Conservation (phyloP, 2,888 invertebrate species). For the Synergus itoensis region DNA sequence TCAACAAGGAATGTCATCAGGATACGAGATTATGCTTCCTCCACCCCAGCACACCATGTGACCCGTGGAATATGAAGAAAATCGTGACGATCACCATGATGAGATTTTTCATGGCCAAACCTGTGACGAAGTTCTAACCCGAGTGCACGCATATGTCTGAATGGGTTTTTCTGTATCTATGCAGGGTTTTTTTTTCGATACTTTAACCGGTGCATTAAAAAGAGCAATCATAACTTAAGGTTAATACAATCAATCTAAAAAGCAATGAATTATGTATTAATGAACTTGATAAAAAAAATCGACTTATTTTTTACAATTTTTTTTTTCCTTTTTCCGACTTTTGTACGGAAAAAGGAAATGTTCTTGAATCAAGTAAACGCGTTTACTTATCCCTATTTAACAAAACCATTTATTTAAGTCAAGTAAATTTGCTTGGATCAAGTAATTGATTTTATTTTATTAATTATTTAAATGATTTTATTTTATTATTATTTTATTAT, state of each 20-base stretch:
- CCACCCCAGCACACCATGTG: slow-evolving; percentile 76
- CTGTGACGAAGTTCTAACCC: slow-evolving; percentile 67
- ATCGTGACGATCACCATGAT: slow-evolving; percentile 57
- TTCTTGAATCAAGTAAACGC: no score
- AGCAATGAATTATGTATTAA: neutral
- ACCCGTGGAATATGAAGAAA: slow-evolving; percentile 65
- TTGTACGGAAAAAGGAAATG: no score
- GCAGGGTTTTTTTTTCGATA: slow-evolving; percentile 18
- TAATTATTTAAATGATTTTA: neutral
- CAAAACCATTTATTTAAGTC: no score
- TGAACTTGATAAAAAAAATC: neutral
- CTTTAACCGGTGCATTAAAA: slow-evolving; percentile 43
- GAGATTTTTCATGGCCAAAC: slow-evolving; percentile 63
- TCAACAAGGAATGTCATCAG: slow-evolving; percentile 66
- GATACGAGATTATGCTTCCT: slow-evolving; percentile 73
- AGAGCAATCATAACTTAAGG: slow-evolving; percentile 41
- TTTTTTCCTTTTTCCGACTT: no score
- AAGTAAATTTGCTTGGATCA: no score
- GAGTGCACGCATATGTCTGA: slow-evolving; percentile 72
- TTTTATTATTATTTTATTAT: neutral
- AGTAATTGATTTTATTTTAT: no score
- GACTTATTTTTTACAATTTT: no score
- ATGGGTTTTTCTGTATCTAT: slow-evolving; percentile 36
- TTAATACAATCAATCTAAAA: neutral
- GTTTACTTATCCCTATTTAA: no score